Percentiles rank a stretch among this genome's conserved stretches.
phyloP scores from a whole-genome alignment of 2,888 invertebrate species.

The Dryomyza anilis region DNA sequence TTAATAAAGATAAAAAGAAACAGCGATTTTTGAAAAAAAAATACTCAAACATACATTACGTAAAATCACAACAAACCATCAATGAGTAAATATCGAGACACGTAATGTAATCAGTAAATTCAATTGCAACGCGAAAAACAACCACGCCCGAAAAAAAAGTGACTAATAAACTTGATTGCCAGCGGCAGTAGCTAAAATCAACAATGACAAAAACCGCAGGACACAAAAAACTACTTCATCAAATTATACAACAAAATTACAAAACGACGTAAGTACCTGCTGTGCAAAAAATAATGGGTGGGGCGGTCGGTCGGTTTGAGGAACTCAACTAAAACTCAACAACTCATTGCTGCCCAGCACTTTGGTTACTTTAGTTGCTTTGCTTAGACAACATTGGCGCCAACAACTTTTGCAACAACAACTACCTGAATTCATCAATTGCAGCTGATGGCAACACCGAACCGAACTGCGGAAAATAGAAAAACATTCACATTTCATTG shows the following conservation, averaged over 20 bases:
- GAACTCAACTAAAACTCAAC: background rate
- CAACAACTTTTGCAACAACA: background rate
- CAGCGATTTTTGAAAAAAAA: too few relatives aligned
- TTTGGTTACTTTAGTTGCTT: constrained; percentile 6
- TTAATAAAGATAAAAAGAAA: background rate
- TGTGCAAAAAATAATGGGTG: background rate
- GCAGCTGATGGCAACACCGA: background rate
- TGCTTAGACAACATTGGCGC: background rate
- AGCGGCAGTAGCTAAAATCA: background rate
- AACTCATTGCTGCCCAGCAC: background rate
- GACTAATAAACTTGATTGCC: constrained; percentile 3
- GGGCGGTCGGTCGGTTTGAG: background rate
- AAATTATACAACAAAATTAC: background rate
- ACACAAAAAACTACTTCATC: background rate
- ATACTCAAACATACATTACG: background rate
- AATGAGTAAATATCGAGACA: background rate
- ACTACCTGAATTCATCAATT: constrained; percentile 9
- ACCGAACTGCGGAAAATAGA: background rate
- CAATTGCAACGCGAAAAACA: background rate
- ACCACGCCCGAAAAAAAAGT: background rate
- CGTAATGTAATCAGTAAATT: background rate
- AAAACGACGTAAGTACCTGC: too few relatives aligned
- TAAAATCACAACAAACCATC: background rate
- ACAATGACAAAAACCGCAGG: background rate
- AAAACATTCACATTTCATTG: background rate